Evolutionary conservation across 53 echinoderm and acorn worm species (phyloP).

Genomic region (Astropecten irregularis): DNA sequence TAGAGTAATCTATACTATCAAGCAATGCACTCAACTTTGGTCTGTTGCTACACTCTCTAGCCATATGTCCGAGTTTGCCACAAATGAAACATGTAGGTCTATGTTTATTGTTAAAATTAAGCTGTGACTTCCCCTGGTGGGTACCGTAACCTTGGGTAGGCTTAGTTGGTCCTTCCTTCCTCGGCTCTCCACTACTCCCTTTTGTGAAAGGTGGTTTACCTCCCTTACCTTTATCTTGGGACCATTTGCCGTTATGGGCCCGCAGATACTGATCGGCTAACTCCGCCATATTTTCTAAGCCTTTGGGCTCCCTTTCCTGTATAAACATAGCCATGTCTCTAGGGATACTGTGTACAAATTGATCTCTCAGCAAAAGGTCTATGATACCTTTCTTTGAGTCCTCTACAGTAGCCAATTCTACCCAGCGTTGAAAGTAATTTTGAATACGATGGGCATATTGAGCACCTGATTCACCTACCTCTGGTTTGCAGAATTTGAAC

Average conservation of each 20-base stretch:
- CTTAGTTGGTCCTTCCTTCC: background rate
- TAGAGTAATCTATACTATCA: background rate
- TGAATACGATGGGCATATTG: background rate
- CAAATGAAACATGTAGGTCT: background rate
- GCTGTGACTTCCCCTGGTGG: too few species aligned
- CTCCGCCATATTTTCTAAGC: background rate
- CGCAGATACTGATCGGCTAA: background rate
- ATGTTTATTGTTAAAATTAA: background rate
- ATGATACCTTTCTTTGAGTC: background rate
- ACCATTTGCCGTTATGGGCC: background rate
- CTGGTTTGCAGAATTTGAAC: background rate
- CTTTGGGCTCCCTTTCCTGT: background rate
- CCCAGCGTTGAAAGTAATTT: background rate
- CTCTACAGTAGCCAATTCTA: background rate
- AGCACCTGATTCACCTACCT: background rate
- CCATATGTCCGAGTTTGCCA: background rate
- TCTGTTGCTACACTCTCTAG: background rate
- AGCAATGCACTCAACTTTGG: slow-evolving; percentile 17
- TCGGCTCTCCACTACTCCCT: background rate
- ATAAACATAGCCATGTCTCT: background rate
- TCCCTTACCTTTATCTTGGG: background rate
- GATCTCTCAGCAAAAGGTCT: background rate
- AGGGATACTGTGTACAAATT: background rate
- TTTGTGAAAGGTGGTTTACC: background rate
- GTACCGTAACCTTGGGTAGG: too few species aligned